Conservation (phyloP, 2,888 invertebrate genomes). For the Adelphocoris suturalis region DNA sequence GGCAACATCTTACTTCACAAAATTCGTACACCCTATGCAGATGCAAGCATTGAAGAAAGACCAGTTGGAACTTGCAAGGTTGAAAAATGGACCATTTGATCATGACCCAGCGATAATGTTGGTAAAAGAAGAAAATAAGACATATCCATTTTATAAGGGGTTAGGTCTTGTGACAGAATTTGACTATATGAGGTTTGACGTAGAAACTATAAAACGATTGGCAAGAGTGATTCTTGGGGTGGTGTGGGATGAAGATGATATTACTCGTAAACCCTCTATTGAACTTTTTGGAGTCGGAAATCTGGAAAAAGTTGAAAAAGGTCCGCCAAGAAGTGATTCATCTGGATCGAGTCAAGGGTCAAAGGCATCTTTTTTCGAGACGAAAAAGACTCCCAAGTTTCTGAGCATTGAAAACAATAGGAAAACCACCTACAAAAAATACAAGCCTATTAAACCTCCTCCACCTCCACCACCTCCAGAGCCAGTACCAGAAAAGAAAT, state of each 20-base stretch:
- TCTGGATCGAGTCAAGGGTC: constrained; percentile 59
- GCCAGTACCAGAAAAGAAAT: constrained; percentile 12
- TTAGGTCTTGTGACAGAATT: constrained; percentile 47
- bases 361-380: constrained; percentile 46
- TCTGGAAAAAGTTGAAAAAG: constrained; percentile 19
- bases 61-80: constrained; percentile 5
- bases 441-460: constrained; percentile 6
- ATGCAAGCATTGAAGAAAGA: constrained; percentile 52
- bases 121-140: background rate
- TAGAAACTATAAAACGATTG: constrained; percentile 54
- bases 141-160: constrained; percentile 39
- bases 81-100: constrained; percentile 43
- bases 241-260: constrained; percentile 58
- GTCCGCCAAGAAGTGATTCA: background rate
- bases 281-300: constrained; percentile 59
- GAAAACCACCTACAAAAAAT: background rate
- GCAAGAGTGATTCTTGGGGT: constrained; percentile 58
- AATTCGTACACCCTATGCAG: constrained; percentile 43
- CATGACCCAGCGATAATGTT: constrained; percentile 31
- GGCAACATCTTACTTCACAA: constrained; percentile 40
- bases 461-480: constrained; percentile 32
- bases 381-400: background rate
- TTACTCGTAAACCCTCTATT: constrained; percentile 48
- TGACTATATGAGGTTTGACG: constrained; percentile 62
- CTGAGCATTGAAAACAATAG: background rate